Conservation (phyloP, 2,113 vertebrate genomes). For the Leiothrix lutea region DNA sequence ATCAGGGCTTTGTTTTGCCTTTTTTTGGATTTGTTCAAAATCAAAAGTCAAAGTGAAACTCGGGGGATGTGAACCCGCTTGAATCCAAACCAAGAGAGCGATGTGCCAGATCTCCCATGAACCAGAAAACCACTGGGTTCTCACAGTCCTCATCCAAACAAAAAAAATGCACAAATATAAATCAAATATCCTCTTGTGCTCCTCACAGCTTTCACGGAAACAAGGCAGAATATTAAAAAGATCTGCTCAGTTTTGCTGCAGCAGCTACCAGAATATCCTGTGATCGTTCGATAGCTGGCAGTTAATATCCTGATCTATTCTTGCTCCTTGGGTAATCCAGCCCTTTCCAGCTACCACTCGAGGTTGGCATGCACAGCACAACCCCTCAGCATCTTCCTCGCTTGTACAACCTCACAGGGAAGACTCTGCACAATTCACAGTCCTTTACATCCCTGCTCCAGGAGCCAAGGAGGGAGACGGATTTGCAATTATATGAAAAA, state of each 20-base stretch:
- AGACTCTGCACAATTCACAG: background rate
- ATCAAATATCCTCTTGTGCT: conserved; percentile 31
- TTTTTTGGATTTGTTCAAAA: conserved; percentile 33
- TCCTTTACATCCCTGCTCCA: background rate
- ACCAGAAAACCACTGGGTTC: conserved; percentile 48
- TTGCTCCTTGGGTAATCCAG: background rate
- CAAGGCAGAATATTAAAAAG: conserved; percentile 21
- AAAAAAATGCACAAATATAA: conserved; percentile 12
- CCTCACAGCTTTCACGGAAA: background rate
- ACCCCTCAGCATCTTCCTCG: background rate
- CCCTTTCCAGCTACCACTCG: background rate
- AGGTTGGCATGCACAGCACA: background rate
- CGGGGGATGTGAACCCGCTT: conserved; percentile 60
- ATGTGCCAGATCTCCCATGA: conserved; percentile 52
- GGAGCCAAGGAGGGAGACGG: conserved; percentile 8
- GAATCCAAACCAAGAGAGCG: conserved; percentile 16
- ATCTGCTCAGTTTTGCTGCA: conserved; percentile 17
- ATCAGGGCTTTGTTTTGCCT: background rate
- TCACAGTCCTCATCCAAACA: conserved; percentile 52
- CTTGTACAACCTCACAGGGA: background rate
- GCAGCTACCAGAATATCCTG: conserved; percentile 45
- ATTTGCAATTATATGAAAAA: background rate
- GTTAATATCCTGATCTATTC: conserved; percentile 62
- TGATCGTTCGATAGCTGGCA: conserved; percentile 47
- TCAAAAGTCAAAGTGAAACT: conserved; percentile 54